Percentiles rank a stretch among this genome's conserved stretches.
Conservation (phyloP, 2,113 vertebrate species). For the Entomyzon cyanotis region DNA sequence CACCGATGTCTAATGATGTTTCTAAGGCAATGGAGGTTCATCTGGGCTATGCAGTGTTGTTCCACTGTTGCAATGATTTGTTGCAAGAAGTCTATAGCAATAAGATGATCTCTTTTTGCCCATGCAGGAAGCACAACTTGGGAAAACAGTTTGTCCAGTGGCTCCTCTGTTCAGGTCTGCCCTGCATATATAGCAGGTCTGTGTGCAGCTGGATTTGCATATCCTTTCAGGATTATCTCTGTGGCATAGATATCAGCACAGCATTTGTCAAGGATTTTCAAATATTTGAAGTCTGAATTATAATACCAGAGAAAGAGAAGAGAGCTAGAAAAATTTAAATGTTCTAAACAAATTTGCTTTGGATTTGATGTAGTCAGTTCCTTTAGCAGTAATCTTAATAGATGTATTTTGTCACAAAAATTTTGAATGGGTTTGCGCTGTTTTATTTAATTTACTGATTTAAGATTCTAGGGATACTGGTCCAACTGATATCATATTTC, state of each 20-base stretch:
- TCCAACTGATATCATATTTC: not conserved
- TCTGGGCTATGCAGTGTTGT: not conserved
- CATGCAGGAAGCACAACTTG: rapidly evolving
- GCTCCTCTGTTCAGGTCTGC: not conserved
- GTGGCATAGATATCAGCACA: not conserved
- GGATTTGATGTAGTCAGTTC: not conserved
- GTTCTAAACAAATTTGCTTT: not conserved
- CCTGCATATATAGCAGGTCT: not conserved
- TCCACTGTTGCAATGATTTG: not conserved
- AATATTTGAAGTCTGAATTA: not conserved
- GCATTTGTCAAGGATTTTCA: not conserved
- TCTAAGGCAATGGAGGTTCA: not conserved
- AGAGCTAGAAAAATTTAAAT: not conserved
- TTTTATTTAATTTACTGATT: not conserved
- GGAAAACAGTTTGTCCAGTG: not conserved
- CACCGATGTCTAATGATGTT: not conserved
- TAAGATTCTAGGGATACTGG: not conserved
- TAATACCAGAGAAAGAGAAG: not conserved
- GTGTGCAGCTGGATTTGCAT: not conserved
- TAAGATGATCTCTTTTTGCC: not conserved
- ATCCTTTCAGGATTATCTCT: not conserved
- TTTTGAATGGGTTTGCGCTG: not conserved
- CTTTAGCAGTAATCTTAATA: not conserved
- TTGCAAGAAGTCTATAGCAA: rapidly evolving
- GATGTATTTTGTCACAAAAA: not conserved